Evolutionary conservation across 1,140 invertebrate genomes (phyloP), one percentile per base, ranked within the genome.

Genomic region (Platyura marginata): DNA sequence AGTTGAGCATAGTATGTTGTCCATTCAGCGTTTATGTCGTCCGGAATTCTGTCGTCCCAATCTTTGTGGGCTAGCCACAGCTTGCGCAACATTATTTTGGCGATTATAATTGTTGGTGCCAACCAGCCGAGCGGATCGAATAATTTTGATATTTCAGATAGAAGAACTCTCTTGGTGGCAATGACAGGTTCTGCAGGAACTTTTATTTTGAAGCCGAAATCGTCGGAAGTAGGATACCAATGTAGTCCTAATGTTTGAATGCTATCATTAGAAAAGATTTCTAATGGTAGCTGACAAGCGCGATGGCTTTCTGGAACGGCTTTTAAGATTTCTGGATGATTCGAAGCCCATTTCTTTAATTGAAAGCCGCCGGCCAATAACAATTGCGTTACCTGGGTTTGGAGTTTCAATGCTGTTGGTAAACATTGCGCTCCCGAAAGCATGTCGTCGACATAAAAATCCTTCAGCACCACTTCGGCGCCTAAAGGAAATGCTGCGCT

Each of bases 41-140:
- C 36, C 2, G 9, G 4, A 18, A 38, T 6, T 18, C 19, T 6
- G 2, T 46, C 42, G 40, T 46, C 42, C 41, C 42, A 46, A 16
- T 36, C 18, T 2, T 32, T 23, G 13, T 36, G 33, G 6, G 23
- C 37, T 15, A 21, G 20, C 56, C 56, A 60, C 20, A 58, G 23
- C 18, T 40, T 33, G 35, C 57, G 51, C 39, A 59, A 49, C 15
- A 58, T 41, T 2, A 54, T 38, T 47, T 59, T 58, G 21, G 48
- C 52, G 34, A 48, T 46, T 1, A 58, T 44, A 16, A 58, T 44
- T 13, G 54, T 46, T 2, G 54, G 54, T 37, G 45, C 46, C n/a
- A 54, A 42, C 9, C 54, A 42, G 16, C 55, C 57, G 34, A 57
- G 33, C 1, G 53, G 52, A 34, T 58, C 56, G 49, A 50, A 55